Evolutionary conservation across 1,140 invertebrate genomes (phyloP), one percentile per base, ranked within the genome.

Genomic region (Lasioglossum albipes): DNA sequence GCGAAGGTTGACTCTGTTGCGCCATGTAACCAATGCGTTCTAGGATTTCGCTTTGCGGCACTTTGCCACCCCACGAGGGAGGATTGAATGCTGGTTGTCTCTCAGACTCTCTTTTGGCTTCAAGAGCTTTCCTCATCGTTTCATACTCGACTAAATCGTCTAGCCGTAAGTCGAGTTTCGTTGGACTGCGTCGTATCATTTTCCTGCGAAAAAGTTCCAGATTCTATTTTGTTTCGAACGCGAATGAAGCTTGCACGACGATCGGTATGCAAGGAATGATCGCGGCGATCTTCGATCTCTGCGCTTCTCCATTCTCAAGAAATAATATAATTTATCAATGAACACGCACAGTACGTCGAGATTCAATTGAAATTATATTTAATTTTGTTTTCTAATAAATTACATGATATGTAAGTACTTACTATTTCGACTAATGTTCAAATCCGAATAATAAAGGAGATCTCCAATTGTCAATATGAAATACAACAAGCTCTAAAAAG

Each of bases 61-160:
- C 93, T 95, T 84, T 94, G 76, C 72, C 92, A 64, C 91, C 91
- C 93, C 93, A 94, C 2, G 90, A 82, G 7, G 94, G 89, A 45
- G 94, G 90, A 87, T 94, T 88, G 73, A 89, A 71, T 88, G 67
- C 64, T 59, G 73, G 69, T 20, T 91, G 93, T 61, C 94, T 94
- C 57, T 95, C 94, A 68, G 93, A 91, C 82, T 94, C 94, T 89
- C 95, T 95, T 76, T 93, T 93, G 2, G 88, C 84, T 75, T 94
- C 91, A 31, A 93, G 91, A 88, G 94, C 94, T 74, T 95, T 94
- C 67, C 92, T 94, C 82, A 94, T 93, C 0, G 92, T 86, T 84
- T 96, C 95, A 88, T 96, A 97, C 89, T 97, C 96, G 85, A 95
- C 94, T 42, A 97, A 92, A 92, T 97, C 96, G 45, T 97, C 96